Evolutionary conservation across 2,797 vertebrate genomes (phyloP), one percentile per base, ranked within the genome.

Genomic region (Falco peregrinus): DNA sequence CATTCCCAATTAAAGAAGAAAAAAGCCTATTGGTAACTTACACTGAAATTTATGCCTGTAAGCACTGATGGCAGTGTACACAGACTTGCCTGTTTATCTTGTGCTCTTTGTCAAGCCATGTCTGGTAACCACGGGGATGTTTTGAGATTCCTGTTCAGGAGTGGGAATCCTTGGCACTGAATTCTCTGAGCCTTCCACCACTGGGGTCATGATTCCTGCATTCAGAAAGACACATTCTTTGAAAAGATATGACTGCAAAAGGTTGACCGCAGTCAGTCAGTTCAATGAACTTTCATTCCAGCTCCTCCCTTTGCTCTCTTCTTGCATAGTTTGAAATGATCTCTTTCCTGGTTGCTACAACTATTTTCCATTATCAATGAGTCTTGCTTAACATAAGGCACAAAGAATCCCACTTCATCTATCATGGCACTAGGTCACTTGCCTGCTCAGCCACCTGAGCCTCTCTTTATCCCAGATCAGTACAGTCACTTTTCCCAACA

Each of bases 161-260:
- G 4, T 5, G 6, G 31, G 48, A 85, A 81, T 56, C 2, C 0
- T 37, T 88, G 67, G 48, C 73, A 82, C 16, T 50, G 48, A 64
- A 63, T 84, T 76, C n/a, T 67, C 18, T 0, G 0, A 90, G n/a
- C 10, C 4, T 82, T 33, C 16, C 29, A 37, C 33, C 18, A 14
- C 1, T 1, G 20, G 19, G 14, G 5, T 70, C 67, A 84, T 0
- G 0, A 33, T 9, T 73, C 47, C 63, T 68, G 43, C 19, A 22
- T 48, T 82, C 16, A 20, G 31, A 50, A 78, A 39, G 48, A 70
- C 26, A 57, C 13, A 47, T 17, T 25, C 17, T 84, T 91, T 76
- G n/a, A 39, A 81, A 51, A 59, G 2, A 12, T 4, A 10, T 51
- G 22, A 63, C 20, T 45, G 39, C 33, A 75, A 86, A 90, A 87